Conservation (phyloP, 1,140 invertebrate genomes). For the Ptiloglossa arizonensis region DNA sequence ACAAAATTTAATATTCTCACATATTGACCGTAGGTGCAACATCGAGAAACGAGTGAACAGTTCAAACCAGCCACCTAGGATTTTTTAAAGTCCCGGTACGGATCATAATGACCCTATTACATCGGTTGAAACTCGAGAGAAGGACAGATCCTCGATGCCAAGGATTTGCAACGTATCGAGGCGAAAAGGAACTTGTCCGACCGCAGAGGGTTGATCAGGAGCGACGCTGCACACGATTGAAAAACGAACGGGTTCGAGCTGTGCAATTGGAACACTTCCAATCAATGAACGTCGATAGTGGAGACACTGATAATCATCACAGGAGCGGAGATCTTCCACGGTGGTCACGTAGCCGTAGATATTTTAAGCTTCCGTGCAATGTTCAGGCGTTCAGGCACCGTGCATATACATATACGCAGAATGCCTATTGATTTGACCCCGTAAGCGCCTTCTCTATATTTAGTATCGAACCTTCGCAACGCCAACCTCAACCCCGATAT, state of each 20-base stretch:
- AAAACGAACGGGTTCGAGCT: no score
- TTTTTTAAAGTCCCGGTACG: no score
- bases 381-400: constrained; percentile 33
- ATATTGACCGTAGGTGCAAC: no score
- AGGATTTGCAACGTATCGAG: not conserved
- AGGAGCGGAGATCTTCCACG: not conserved
- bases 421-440: constrained; percentile 70
- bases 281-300: not conserved
- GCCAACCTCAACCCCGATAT: constrained; percentile 51
- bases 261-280: not conserved
- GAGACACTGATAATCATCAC: not conserved
- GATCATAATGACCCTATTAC: no score
- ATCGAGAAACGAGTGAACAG: no score
- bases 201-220: not conserved
- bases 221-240: not conserved
- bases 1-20: no score
- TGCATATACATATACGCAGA: constrained; percentile 52
- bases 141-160: not conserved
- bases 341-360: constrained; percentile 3
- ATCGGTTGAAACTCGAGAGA: no score
- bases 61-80: no score
- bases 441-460: constrained; percentile 64
- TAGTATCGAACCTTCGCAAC: constrained; percentile 66
- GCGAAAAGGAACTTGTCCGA: not conserved
- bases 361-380: constrained; percentile 37